These are phyloP conservation scores for Clarias magur DNA, from an alignment of 2,113 vertebrate genomes.

Conservation along the genomic window DNA sequence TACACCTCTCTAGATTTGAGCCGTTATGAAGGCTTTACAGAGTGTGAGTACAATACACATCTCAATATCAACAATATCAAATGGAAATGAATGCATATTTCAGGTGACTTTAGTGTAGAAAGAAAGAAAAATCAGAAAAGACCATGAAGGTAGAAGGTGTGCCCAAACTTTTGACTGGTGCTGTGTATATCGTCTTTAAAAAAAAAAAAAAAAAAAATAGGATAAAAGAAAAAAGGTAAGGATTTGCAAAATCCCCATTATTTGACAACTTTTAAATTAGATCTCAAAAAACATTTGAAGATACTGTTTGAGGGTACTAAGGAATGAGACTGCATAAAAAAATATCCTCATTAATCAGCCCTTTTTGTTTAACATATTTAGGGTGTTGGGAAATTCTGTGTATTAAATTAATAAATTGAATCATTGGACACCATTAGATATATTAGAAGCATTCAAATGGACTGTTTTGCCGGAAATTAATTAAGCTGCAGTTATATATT, in stretches of 20 bases:
- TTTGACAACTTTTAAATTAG: not conserved
- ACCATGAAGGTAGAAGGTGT: too few species aligned
- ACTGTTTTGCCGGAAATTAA: not conserved
- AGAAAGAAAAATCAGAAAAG: too few species aligned
- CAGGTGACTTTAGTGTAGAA: too few species aligned
- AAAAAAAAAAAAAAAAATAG: too few species aligned
- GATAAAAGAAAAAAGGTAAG: not conserved
- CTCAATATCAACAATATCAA: too few species aligned
- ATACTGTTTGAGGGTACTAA: not conserved
- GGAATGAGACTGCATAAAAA: not conserved
- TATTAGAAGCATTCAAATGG: not conserved
- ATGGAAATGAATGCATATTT: too few species aligned
- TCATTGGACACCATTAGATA: constrained; percentile 12
- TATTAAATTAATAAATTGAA: constrained; percentile 47
- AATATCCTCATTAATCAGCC: not conserved
- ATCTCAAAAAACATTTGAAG: not conserved
- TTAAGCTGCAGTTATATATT: not conserved
- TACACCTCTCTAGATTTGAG: too few species aligned
- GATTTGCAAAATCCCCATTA: not conserved
- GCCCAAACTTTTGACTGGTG: too few species aligned
- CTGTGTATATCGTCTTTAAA: too few species aligned
- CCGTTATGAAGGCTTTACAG: too few species aligned
- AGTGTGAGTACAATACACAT: too few species aligned
- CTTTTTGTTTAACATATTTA: not conserved
- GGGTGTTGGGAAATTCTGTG: constrained; percentile 8